Conservation (phyloP, 2,113 vertebrate genomes). For the Psilopsiagon aymara region DNA sequence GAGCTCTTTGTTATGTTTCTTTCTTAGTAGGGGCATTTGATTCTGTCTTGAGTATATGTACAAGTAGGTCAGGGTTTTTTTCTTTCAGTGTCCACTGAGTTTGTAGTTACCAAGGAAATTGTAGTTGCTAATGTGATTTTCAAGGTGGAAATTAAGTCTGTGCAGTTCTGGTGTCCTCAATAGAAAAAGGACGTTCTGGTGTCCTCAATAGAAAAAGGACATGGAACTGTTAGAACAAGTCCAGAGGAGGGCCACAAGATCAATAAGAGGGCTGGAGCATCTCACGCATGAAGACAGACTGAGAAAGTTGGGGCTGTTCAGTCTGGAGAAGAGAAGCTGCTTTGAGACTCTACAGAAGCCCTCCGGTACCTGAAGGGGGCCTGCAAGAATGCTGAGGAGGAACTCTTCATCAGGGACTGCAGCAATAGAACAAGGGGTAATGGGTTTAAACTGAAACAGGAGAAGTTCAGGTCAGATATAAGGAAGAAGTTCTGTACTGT, state of each 20-base stretch:
- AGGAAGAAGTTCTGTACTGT: not conserved
- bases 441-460: not conserved
- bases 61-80: not conserved
- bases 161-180: not conserved
- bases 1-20: not conserved
- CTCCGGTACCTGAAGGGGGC: no score
- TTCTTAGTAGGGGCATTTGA: not conserved
- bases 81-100: not conserved
- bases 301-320: no score
- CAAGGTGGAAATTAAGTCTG: not conserved
- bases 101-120: not conserved
- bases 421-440: no score
- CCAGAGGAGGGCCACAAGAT: not conserved
- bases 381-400: no score
- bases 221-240: not conserved
- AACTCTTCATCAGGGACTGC: no score
- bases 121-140: not conserved
- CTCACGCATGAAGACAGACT: no score
- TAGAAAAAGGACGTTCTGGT: not conserved
- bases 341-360: no score
- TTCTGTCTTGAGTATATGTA: not conserved
- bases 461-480: not conserved
- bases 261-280: not conserved
- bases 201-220: not conserved
- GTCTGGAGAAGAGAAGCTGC: no score